Evolutionary conservation across 2,797 vertebrate species (phyloP).

Genomic region (Lepus oiostolus): DNA sequence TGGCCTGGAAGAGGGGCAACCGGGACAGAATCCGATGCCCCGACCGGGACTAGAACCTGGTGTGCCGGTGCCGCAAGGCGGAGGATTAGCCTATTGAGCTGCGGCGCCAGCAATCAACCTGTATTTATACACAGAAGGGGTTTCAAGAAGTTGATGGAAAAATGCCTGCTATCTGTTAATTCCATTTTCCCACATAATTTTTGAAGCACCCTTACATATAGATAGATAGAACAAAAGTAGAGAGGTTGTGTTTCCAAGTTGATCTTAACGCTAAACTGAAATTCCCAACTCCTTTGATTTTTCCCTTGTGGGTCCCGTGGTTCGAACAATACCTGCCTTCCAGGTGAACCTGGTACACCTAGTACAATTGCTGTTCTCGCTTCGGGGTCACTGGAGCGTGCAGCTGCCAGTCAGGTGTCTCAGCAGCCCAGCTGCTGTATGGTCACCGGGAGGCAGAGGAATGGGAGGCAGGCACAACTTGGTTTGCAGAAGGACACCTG

Average conservation of each 20-base stretch:
- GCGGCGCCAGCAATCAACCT: too few relatives aligned
- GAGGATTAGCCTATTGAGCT: too few relatives aligned
- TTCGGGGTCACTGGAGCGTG: background rate
- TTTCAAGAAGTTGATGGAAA: too few relatives aligned
- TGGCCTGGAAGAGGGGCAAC: too few relatives aligned
- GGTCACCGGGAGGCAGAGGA: background rate
- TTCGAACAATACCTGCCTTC: background rate
- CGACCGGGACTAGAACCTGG: too few relatives aligned
- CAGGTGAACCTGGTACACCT: background rate
- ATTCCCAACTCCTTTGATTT: background rate
- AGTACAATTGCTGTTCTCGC: background rate
- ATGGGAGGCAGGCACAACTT: background rate
- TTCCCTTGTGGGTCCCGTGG: background rate
- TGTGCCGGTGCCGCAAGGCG: too few relatives aligned
- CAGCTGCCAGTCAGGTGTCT: background rate
- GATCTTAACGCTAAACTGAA: background rate
- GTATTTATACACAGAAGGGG: too few relatives aligned
- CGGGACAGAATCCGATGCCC: too few relatives aligned
- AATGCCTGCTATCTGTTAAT: too few relatives aligned
- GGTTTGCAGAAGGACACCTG: background rate
- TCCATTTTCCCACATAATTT: too few relatives aligned
- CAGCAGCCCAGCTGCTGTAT: fast-evolving
- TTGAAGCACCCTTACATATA: background rate
- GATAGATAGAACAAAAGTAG: background rate
- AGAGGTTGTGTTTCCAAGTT: background rate